These are phyloP conservation scores for Cynopterus brachyotis DNA, from an alignment of 2,113 vertebrate species.

Conservation along the genomic window DNA sequence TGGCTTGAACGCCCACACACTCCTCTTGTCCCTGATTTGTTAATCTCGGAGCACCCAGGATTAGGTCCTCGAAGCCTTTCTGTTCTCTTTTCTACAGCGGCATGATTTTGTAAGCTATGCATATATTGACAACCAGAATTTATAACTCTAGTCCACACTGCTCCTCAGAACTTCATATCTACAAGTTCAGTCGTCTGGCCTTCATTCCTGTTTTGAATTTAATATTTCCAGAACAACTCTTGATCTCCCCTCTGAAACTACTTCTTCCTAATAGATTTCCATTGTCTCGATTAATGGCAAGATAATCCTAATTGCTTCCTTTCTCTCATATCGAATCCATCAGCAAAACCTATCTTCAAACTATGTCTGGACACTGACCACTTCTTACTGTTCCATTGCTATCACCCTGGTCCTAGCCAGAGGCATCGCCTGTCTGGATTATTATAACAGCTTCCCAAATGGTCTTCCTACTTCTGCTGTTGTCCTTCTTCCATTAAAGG, in stretches of 20 bases:
- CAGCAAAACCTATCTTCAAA: not conserved
- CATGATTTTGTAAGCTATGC: not conserved
- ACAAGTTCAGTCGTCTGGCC: not conserved
- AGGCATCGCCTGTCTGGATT: not conserved
- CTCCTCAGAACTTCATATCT: not conserved
- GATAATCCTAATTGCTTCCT: not conserved
- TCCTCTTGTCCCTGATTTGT: not conserved
- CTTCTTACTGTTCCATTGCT: not conserved
- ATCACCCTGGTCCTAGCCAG: not conserved
- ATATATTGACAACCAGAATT: not conserved
- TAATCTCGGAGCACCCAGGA: not conserved
- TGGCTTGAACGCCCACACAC: not conserved
- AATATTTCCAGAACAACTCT: not conserved
- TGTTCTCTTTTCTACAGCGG: not conserved
- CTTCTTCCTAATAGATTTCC: not conserved
- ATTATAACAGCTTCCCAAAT: not conserved
- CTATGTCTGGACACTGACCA: not conserved
- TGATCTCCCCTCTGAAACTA: not conserved
- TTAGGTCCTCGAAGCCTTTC: not conserved
- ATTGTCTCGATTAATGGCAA: not conserved
- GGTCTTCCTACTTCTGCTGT: not conserved
- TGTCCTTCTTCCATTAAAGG: not conserved
- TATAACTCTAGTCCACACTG: not conserved
- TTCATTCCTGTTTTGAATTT: not conserved
- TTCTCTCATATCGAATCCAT: not conserved